Conservation (phyloP, 2,113 vertebrate genomes). For the Riparia riparia region DNA sequence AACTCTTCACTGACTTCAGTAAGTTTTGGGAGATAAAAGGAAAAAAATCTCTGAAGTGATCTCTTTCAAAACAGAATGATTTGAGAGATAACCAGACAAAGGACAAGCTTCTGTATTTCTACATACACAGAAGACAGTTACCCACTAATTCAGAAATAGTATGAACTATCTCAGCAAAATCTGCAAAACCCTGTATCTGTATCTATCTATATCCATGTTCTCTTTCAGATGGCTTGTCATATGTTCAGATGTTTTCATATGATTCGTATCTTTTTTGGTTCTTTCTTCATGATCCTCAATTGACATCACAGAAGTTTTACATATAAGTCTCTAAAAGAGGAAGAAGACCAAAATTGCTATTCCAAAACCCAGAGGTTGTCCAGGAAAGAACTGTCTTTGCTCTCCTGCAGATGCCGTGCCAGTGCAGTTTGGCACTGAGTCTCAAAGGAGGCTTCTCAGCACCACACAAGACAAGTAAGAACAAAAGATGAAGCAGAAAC, state of each 20-base stretch:
- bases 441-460: background rate
- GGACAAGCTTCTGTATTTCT: background rate
- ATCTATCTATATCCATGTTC: background rate
- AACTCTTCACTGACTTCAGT: background rate
- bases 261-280: background rate
- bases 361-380: background rate
- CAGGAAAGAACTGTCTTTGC: background rate
- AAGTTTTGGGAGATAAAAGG: background rate
- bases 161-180: background rate
- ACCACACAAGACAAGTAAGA: background rate
- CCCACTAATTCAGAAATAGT: background rate
- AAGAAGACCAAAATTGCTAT: background rate
- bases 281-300: background rate
- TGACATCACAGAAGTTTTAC: background rate
- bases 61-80: background rate
- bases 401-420: background rate
- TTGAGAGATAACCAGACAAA: background rate
- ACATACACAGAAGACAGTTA: background rate
- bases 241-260: background rate
- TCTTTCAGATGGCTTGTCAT: background rate
- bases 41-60: background rate
- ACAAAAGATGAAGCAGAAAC: background rate
- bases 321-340: fast-evolving
- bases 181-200: background rate
- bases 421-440: background rate